Base-by-base conservation (phyloP, 2,888 invertebrate species). In the Xanthia icteritia region DNA sequence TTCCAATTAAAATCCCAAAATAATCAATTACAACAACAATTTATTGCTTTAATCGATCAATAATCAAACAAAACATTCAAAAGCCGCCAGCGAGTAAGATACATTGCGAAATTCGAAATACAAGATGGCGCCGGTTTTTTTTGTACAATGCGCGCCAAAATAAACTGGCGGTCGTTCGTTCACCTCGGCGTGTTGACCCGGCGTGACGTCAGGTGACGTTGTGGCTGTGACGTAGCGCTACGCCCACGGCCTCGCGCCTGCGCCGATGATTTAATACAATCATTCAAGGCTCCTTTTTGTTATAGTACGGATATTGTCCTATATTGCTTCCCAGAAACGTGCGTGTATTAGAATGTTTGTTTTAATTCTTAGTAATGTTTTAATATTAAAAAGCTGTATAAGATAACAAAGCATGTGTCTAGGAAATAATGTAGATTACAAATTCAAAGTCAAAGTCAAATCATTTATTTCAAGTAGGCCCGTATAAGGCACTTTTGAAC, bases 121-220 rank as follows among this genome's bases (percentile, higher is more conserved):
- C 91, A 94, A 94, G 91, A 94, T 94, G 94, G 94, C 92, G 91
- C 81, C 86, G 67, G 60, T 85, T 82, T 89, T 92, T 93, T 93
- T 92, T 92, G 89, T 89, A 81, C 89, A 90, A 90, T 91, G 93
- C 93, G 93, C 94, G 94, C 95, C 94, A 95, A 96, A 96, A 95
- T 94, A 94, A 93, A 93, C 92, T 93, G 92, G 93, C 95, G 96
- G 95, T 94, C 96, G 96, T 96, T 95, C 95, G 94, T 95, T 94
- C 94, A 96, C 93, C 92, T 85, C 87, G 88, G 91, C 93, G 92
- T 92, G 92, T 90, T 91, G 92, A 89, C 89, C 87, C 83, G 89
- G 77, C 73, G 89, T 92, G 92, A 94, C 94, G 94, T 94, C 92
- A 91, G 88, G 90, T 94, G 94, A 94, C 94, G 94, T 94, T 90